Evolutionary conservation across 2,888 invertebrate species (phyloP).

Genomic region (Leucania comma): DNA sequence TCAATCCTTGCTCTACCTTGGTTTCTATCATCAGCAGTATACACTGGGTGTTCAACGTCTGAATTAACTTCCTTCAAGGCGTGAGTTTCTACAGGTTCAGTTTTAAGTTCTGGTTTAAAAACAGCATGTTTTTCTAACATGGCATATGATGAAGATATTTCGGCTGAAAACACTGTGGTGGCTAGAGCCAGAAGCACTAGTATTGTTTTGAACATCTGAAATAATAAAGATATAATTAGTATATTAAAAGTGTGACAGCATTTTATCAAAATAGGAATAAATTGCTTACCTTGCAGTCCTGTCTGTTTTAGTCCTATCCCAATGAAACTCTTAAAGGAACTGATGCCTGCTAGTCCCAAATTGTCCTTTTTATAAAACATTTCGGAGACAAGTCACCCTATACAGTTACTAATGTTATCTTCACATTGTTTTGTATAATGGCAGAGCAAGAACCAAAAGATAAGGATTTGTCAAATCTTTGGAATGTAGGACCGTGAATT

Average conservation of each 20-base stretch:
- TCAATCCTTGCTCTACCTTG: slow-evolving; percentile 80
- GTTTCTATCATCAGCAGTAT: slow-evolving; percentile 72
- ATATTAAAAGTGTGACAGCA: not conserved
- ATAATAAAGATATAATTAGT: not conserved
- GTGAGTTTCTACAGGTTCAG: slow-evolving; percentile 72
- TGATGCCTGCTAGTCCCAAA: slow-evolving; percentile 64
- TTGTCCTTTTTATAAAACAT: slow-evolving; percentile 78
- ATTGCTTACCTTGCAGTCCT: slow-evolving; percentile 71
- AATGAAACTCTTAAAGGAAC: slow-evolving; percentile 65
- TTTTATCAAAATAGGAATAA: not conserved
- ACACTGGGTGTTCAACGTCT: slow-evolving; percentile 79
- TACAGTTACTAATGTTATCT: slow-evolving; percentile 69
- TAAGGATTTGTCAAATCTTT: slow-evolving; percentile 80
- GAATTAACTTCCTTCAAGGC: slow-evolving; percentile 69
- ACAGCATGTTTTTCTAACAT: slow-evolving; percentile 74
- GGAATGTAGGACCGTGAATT: slow-evolving; percentile 72
- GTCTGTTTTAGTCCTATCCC: slow-evolving; percentile 53
- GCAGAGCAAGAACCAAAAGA: slow-evolving; percentile 56
- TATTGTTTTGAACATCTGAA: slow-evolving; percentile 80
- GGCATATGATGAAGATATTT: slow-evolving; percentile 75
- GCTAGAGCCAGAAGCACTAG: slow-evolving; percentile 68
- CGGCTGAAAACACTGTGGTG: slow-evolving; percentile 74
- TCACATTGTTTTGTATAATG: slow-evolving; percentile 80
- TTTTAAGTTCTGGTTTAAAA: slow-evolving; percentile 74
- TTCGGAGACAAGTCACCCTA: slow-evolving; percentile 63